Evolutionary conservation across 2,797 vertebrate genomes (phyloP), one percentile per base, ranked within the genome.

Genomic region (Myiothlypis chrysogaster): DNA sequence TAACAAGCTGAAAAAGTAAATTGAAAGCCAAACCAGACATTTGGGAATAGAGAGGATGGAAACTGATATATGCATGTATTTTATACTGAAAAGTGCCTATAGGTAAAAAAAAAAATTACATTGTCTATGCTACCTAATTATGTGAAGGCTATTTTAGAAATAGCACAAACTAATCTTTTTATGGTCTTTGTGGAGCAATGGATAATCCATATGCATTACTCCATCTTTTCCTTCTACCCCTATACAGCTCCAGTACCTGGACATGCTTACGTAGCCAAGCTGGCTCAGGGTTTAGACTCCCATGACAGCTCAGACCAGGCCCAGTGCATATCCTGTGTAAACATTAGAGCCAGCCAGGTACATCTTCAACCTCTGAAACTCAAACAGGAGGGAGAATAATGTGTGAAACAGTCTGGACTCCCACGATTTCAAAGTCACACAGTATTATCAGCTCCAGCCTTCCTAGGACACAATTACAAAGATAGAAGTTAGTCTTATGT

Each of bases 191-290:
- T 43, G 50, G 22, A 37, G 6, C 19, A 70, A 30, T 37, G 15
- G 28, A 49, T 25, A 73, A 44, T n/a, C 32, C 81, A 27, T 28
- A 47, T 8, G 1, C 8, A 12, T 14, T 46, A 7, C 3, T 68
- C 11, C 24, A 41, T 28, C 8, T 46, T 75, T 49, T 47, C 11
- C 34, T 57, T 57, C 28, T 44, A 19, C 5, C 12, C 5, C 14
- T 53, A 22, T 14, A 32, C 9, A 44, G 2, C 27, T 43, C 28
- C 22, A 28, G 24, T 32, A 10, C 25, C 10, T 0, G 27, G 1
- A 5, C 27, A 28, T 5, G 5, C 3, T 27, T 41, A 46, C 0
- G 0, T 9, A 34, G 32, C 27, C 66, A 63, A 27, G 12, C 13
- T 52, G 37, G 12, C 22, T 59, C 1, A 0, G 24, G 20, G 5